Evolutionary conservation across 2,797 vertebrate species (phyloP), one percentile per base, ranked within the genome.

Genomic region (Sebastes nivosus): DNA sequence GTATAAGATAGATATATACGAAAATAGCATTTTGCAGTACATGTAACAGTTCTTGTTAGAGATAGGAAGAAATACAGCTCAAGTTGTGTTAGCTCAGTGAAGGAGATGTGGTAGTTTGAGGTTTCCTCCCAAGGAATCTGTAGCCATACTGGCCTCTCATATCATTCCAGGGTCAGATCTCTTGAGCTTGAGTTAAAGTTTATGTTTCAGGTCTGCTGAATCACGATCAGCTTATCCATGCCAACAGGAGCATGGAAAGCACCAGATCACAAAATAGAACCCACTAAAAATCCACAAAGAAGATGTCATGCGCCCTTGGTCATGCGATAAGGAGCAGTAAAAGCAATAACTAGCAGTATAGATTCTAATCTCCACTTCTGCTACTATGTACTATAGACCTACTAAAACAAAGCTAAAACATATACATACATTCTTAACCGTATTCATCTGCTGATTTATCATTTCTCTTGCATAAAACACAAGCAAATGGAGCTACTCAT

Each of bases 221-320:
- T 93, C 85, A 82, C 69, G 84, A 92, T 93, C 90, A 89, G 89
- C 93, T 95, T 94, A 94, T 94, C 92, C 93, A 83, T 77, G 86
- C 75, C 68, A 70, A 84, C 87, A 87, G 86, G 75, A 83, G 85
- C 82, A 79, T 81, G 84, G 74, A 81, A 90, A 85, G 87, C 92
- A 90, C 83, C 83, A 81, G 90, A 93, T 88, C 93, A 86, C 88
- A 93, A 93, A 93, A 96, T 94, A 84, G 90, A 91, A 84, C 64
- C 38, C 24, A 87, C 90, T 82, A 88, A 94, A 94, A 93, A 93
- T 91, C 88, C 91, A 93, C 88, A 92, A 88, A 90, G 84, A 81
- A 85, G 70, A 67, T 38, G 83, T 77, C 84, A 92, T 86, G 92
- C 82, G 64, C 86, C 77, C 80, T 88, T 74, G 82, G 86, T 81